Base-by-base conservation (phyloP, 2,888 invertebrate genomes). In the Clepsis dumicolana region DNA sequence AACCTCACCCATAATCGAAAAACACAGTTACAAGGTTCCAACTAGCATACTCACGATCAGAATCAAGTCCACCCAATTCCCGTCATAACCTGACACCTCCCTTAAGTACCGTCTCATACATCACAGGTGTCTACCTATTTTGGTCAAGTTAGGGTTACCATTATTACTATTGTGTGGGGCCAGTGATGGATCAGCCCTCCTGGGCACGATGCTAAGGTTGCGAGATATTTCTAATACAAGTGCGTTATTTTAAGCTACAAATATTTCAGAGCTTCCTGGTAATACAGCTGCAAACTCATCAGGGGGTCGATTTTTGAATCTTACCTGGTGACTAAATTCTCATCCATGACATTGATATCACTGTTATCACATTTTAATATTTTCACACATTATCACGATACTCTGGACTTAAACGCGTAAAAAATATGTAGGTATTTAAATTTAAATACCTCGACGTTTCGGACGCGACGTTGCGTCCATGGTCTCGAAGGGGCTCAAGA, bases 171-270 rank as follows among this genome's bases (percentile, higher is more conserved):
- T 71, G 69, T 72, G 69, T 62, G 67, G 64, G 71, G 66, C 65
- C 59, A 56, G 71, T 78, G 80, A 79, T 77, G 72, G 74, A 80
- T 80, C 77, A 75, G 76, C 52, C 62, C 75, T 74, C 61, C 29
- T 54, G 73, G 75, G 70, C 63, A 56, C 21, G 32, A 63, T 41
- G 66, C 56, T 63, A 53, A 32, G 44, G 70, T 63, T 48, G 57
- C 24, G 32, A 71, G 64, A 14, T n/a, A 38, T 38, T 38, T 38
- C 38, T n/a, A 14, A 0, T 12, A 21, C 2, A 48, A 48, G 10
- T 2, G 41, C 3, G 7, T 21, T 21, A 48, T 21, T 54, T 66
- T 59, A 41, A 48, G 60, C 38, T n/a, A 7, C 25, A 35, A 18
- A 8, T 3, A 1, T 8, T 2, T n/a, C 38, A n/a, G n/a, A 4